Base-by-base conservation (phyloP, 2,888 invertebrate genomes). In the Drosophila macrospina region DNA sequence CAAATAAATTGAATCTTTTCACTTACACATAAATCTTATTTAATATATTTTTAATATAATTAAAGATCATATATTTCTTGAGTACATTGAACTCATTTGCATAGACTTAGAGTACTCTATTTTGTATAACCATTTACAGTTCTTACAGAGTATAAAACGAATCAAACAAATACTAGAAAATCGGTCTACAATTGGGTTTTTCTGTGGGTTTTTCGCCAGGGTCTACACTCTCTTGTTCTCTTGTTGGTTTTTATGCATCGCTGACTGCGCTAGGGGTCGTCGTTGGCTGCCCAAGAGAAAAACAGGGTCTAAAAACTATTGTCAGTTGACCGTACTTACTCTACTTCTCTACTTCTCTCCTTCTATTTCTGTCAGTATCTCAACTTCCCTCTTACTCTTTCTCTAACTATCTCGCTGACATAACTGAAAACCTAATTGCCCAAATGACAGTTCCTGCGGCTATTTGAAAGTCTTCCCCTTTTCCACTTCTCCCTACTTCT, bases 181-280 rank as follows among this genome's bases (percentile, higher is more conserved):
- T 60, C 36, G 26, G 52, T 48, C 63, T 41, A 55, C 32, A 59
- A 16, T 61, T 63, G 13, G 15, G 15, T 41, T 36, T 54, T 41
- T 20, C 30, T 4, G 20, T 51, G n/a, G 50, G 8, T n/a, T n/a
- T n/a, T n/a, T 24, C 10, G 13, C 8, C 5, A 28, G 30, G 30
- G 28, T 37, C 7, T 37, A 11, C 28, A 28, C 15, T 20, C 24
- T 37, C 20, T 30, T 13, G 45, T 32, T 47, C 34, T 10, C 44
- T 45, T 66, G 51, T 63, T 75, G 69, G 50, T 39, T 47, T 28
- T 85, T 69, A 80, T 86, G 86, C 89, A 74, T 80, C 74, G 88
- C 73, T 86, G 78, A 64, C 47, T 67, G 24, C 34, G 52, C 24
- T 32, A 69, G 74, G 63, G 56, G 60, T 26, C 26, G 8, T 15